Conservation (phyloP, 2,888 invertebrate species). For the Polyploca ridens region DNA sequence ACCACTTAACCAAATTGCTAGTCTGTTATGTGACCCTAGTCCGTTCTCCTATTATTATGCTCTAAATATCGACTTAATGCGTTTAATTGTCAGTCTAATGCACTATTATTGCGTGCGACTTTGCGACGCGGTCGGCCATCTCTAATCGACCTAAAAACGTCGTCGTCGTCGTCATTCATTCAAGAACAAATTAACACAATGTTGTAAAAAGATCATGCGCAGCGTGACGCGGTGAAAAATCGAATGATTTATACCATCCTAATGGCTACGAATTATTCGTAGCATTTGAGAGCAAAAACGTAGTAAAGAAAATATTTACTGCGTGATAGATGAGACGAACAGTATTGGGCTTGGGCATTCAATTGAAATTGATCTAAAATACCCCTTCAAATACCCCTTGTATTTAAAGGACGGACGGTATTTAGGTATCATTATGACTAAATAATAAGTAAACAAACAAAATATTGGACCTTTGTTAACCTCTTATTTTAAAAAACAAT, state of each 20-base stretch:
- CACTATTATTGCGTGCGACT: constrained; percentile 30
- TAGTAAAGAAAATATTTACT: not conserved
- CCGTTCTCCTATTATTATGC: constrained; percentile 37
- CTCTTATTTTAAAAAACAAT: too few relatives aligned
- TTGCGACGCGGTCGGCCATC: constrained; percentile 23
- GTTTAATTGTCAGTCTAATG: constrained; percentile 36
- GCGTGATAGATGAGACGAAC: not conserved
- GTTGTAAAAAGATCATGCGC: constrained; percentile 1
- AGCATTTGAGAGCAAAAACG: not conserved
- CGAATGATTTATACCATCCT: not conserved
- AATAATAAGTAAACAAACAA: too few relatives aligned
- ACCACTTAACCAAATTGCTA: constrained; percentile 12
- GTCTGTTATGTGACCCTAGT: constrained; percentile 26
- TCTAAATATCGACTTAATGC: constrained; percentile 48
- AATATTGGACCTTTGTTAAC: too few relatives aligned
- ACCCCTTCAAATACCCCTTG: too few relatives aligned
- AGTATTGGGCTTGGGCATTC: not conserved
- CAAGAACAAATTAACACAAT: not conserved
- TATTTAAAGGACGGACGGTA: too few relatives aligned
- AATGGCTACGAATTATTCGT: not conserved
- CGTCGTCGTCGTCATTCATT: constrained; percentile 20
- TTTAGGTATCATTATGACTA: too few relatives aligned
- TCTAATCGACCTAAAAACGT: constrained; percentile 36
- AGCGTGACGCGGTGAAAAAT: not conserved
- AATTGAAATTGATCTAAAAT: not conserved